A percentile compares a stretch with the other conserved stretches of the same genome.
Conservation (phyloP, 2,888 invertebrate species). For the Thysanoteuthis rhombus region DNA sequence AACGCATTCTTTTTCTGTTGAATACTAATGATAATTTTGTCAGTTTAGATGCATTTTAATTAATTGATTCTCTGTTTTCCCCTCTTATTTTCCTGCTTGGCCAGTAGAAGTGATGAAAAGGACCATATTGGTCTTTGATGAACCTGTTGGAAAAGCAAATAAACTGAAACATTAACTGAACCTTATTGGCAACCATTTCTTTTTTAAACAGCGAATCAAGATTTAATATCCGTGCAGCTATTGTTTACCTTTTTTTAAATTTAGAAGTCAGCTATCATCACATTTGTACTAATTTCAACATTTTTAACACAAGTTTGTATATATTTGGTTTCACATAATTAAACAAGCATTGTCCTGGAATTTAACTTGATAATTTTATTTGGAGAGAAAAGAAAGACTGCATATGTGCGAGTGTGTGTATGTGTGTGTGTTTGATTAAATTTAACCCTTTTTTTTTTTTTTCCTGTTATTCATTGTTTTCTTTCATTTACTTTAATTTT, state of each 20-base stretch:
- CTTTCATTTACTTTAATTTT: background rate
- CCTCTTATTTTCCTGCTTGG: background rate
- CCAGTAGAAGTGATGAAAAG: background rate
- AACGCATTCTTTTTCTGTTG: background rate
- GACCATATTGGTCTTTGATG: background rate
- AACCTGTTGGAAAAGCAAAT: background rate
- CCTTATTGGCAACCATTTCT: slow-evolving; percentile 12
- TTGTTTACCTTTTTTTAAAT: background rate
- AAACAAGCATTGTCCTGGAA: background rate
- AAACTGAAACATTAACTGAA: background rate
- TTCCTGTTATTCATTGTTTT: background rate
- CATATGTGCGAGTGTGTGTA: too few species aligned
- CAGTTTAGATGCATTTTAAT: background rate
- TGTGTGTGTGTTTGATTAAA: background rate
- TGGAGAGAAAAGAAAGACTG: background rate
- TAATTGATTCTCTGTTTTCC: background rate
- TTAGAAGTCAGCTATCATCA: background rate
- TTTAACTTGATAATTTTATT: background rate
- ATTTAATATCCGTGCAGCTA: background rate
- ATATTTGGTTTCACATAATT: background rate
- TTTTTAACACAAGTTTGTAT: background rate
- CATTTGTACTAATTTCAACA: background rate
- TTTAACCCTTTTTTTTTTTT: background rate
- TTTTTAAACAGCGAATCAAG: background rate
- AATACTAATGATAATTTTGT: background rate